Percentiles rank a stretch among this genome's conserved stretches.
Conservation (phyloP, 2,113 vertebrate genomes). For the Nothocercus julius region DNA sequence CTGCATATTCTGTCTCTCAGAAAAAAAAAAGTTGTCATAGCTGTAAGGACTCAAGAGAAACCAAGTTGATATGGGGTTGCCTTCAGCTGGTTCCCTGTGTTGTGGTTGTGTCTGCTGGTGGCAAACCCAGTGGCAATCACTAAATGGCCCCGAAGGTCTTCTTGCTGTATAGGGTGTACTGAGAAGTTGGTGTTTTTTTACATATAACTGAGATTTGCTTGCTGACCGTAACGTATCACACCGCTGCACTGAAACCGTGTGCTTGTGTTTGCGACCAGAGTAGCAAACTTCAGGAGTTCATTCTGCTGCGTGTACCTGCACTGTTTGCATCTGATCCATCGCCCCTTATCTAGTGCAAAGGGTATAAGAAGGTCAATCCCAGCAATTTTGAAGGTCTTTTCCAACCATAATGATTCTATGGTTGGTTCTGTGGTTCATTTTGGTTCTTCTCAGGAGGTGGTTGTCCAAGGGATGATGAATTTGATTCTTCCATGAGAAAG, state of each 20-base stretch:
- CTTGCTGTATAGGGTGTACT: accelerated
- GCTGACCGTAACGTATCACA: accelerated
- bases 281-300: not conserved
- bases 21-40: not conserved
- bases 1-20: accelerated
- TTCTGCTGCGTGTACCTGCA: not conserved
- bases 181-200: accelerated
- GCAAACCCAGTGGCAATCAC: too few relatives aligned
- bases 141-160: accelerated
- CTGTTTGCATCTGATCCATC: accelerated
- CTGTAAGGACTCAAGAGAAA: too few relatives aligned
- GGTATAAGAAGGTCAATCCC: accelerated
- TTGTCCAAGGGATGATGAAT: not conserved
- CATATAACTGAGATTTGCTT: accelerated
- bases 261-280: not conserved
- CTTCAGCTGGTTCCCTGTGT: accelerated
- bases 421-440: not conserved
- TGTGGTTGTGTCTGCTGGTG: accelerated
- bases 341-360: not conserved
- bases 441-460: not conserved
- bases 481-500: not conserved
- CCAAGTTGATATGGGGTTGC: accelerated
- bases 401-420: too few relatives aligned
- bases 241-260: accelerated
- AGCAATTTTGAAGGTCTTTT: not conserved